Evolutionary conservation across 2,797 vertebrate species (phyloP), one percentile per base, ranked within the genome.

Genomic region (Myotis daubentonii): DNA sequence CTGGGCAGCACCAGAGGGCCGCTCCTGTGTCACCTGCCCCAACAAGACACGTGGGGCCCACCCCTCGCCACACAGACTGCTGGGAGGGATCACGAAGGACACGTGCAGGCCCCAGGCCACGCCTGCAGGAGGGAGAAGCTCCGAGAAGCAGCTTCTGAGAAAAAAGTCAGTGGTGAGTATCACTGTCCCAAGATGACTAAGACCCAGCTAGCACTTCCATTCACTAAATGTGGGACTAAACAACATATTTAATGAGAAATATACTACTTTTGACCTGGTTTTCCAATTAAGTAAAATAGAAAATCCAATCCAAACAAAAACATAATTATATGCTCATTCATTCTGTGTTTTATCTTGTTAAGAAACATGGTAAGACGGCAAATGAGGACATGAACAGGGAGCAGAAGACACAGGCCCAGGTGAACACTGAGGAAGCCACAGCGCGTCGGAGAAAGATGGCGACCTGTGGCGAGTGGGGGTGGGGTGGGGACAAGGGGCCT

Each of bases 21-120:
- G 47, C 75, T 85, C 70, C 41, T 19, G 33, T 23, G 36, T 28
- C 57, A n/a, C 3, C 23, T 28, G 16, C 22, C 51, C 47, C 20
- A 0, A 5, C 6, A 4, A 7, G 47, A 74, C 15, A 11, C 12
- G 23, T 0, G 33, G 47, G 19, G 16, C 3, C 22, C 28, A 4
- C 51, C 15, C 15, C 13, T 23, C 8, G 25, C 28, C 25, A 38
- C 8, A 36, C 28, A 4, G 23, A 53, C 47, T 47, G 47, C 93
- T 10, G 19, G 0, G 2, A 17, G 16, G n/a, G 36, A 1, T 2
- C 4, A 13, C 38, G 3, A 41, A 19, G 33, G 15, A 15, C 36
- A 16, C 0, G 4, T 1, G 10, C 5, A 51, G 20, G 17, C 36
- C 4, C 55, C 70, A 12, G 38, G 8, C 47, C 55, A 22, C 25